Conservation (phyloP, 2,888 invertebrate genomes). For the Euplagia quadripunctaria region DNA sequence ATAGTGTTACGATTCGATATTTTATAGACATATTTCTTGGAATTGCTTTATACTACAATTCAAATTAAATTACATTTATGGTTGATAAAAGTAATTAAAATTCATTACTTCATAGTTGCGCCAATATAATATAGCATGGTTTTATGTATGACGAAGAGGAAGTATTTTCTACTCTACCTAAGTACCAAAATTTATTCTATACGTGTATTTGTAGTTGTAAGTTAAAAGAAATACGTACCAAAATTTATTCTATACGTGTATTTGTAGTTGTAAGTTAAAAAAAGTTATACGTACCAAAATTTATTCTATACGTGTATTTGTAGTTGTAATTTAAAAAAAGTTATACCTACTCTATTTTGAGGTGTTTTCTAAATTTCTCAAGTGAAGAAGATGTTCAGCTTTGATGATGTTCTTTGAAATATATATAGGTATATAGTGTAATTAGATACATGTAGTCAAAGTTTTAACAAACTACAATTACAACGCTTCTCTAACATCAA, state of each 20-base stretch:
- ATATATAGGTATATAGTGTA: background rate
- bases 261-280: background rate
- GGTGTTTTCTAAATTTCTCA: too few relatives aligned
- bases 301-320: background rate
- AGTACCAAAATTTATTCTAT: background rate
- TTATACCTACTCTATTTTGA: background rate
- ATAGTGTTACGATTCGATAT: too few relatives aligned
- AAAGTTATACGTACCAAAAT: background rate
- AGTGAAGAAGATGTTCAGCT: background rate
- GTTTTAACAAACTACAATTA: background rate
- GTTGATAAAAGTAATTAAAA: background rate
- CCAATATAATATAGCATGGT: background rate
- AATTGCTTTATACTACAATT: too few relatives aligned
- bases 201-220: background rate
- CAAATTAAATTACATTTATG: background rate
- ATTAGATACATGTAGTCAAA: background rate
- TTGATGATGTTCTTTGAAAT: background rate
- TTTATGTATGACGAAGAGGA: background rate
- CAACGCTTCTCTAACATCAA: background rate
- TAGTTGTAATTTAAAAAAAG: background rate
- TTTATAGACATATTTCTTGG: too few relatives aligned
- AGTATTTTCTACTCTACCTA: background rate
- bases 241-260: background rate
- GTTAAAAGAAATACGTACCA: background rate
- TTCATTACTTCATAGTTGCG: background rate